phyloP scores from a whole-genome alignment of 2,113 vertebrate species.

The Corythoichthys haematopterus region DNA sequence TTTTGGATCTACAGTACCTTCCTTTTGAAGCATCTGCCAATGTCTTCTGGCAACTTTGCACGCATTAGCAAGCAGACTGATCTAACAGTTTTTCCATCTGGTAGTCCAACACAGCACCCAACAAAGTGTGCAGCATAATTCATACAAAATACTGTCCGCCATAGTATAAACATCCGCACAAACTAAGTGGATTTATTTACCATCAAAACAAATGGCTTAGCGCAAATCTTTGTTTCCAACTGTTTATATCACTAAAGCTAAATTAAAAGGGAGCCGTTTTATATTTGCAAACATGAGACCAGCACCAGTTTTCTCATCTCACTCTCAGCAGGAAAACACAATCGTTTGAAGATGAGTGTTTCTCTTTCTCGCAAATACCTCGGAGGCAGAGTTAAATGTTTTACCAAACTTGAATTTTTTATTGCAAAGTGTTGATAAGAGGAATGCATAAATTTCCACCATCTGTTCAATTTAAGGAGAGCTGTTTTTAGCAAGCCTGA shows the following conservation, averaged over 20 bases:
- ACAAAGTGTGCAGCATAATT: slow-evolving; percentile 8
- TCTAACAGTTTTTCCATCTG: slow-evolving; percentile 52
- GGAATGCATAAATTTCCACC: not conserved
- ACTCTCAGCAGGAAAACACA: slow-evolving; percentile 2
- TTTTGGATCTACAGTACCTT: slow-evolving; percentile 8
- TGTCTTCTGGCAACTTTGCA: slow-evolving; percentile 39
- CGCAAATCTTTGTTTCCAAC: not conserved
- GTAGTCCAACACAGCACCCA: slow-evolving; percentile 33
- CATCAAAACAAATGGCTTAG: not conserved
- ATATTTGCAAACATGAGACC: not conserved
- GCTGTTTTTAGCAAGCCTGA: slow-evolving; percentile 13
- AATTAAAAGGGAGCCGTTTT: not conserved
- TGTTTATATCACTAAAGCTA: not conserved
- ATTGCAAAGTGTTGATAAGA: slow-evolving; percentile 2
- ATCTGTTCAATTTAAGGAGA: slow-evolving; percentile 24
- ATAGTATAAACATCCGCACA: not conserved
- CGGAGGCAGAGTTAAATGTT: not conserved
- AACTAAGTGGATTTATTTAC: not conserved
- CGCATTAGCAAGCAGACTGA: slow-evolving; percentile 51
- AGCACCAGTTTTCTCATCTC: not conserved
- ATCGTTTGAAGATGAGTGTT: slow-evolving; percentile 3
- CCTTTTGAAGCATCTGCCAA: slow-evolving; percentile 42
- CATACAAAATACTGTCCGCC: slow-evolving; percentile 3
- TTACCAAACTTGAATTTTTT: not conserved
- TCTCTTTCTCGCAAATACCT: slow-evolving; percentile 3